These are phyloP conservation scores for Myotis daubentonii DNA, from an alignment of 2,797 vertebrate species.

Conservation along the genomic window DNA sequence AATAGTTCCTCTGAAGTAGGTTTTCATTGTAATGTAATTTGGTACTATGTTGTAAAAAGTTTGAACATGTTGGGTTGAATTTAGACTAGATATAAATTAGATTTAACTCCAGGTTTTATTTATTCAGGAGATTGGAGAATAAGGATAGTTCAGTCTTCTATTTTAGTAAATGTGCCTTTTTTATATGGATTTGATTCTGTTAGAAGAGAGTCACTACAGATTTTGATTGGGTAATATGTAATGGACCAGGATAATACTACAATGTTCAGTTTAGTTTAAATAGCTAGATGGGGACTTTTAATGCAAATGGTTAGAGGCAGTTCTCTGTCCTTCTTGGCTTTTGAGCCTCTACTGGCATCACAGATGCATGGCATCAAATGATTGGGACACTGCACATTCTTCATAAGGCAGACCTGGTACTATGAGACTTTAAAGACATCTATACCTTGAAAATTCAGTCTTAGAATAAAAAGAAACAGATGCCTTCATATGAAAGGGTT, in stretches of 20 bases:
- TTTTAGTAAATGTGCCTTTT: neutral
- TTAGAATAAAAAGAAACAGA: neutral
- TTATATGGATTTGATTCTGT: neutral
- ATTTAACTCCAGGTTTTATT: neutral
- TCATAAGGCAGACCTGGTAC: neutral
- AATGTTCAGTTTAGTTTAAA: neutral
- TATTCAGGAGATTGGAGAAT: neutral
- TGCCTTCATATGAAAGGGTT: neutral
- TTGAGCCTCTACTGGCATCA: neutral
- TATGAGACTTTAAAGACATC: neutral
- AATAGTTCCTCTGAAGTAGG: neutral
- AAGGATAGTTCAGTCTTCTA: neutral
- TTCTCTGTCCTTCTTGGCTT: neutral
- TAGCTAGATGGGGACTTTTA: neutral
- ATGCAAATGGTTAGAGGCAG: neutral
- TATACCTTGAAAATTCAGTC: neutral
- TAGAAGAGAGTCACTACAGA: neutral
- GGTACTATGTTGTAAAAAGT: neutral
- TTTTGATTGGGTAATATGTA: neutral
- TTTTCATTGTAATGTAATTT: neutral
- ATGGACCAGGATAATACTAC: neutral
- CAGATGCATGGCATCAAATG: neutral
- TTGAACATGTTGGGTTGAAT: neutral
- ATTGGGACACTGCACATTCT: neutral
- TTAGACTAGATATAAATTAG: neutral